A percentile compares a stretch with the other conserved stretches of the same genome.
These are phyloP conservation scores for Drosophila repletoides DNA, from an alignment of 1,140 invertebrate genomes.

Conservation along the genomic window DNA sequence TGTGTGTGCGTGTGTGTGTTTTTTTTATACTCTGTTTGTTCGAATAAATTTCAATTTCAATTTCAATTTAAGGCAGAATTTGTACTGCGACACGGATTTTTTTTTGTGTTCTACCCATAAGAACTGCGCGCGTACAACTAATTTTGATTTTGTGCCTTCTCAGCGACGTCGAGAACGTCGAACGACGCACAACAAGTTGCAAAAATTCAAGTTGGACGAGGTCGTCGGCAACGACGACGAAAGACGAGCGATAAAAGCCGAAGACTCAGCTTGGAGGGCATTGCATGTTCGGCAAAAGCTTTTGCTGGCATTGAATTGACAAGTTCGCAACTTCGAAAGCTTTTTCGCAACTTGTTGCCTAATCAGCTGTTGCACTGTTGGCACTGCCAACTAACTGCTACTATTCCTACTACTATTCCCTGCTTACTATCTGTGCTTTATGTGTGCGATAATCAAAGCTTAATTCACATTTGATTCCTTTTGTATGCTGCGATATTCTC, in stretches of 20 bases:
- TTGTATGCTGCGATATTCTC: too few species aligned
- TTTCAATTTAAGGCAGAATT: conserved; percentile 19
- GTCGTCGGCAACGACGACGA: conserved; percentile 11
- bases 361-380: conserved; percentile 76
- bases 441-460: too few species aligned
- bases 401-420: too few species aligned
- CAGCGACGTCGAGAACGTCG: conserved; percentile 9
- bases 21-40: conserved; percentile 43
- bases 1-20: too few species aligned
- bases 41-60: conserved; percentile 20
- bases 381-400: too few species aligned
- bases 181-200: conserved; percentile 62
- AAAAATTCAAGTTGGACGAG: conserved; percentile 55
- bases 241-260: conserved; percentile 15
- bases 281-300: conserved; percentile 36
- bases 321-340: conserved; percentile 66
- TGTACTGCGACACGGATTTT: conserved; percentile 5
- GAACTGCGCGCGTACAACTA: conserved; percentile 70
- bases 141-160: conserved; percentile 57
- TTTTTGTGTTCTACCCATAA: conserved; percentile 46
- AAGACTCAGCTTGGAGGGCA: conserved; percentile 2
- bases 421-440: too few species aligned
- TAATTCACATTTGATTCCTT: too few species aligned
- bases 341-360: conserved; percentile 80
- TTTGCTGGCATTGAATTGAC: conserved; percentile 66